Evolutionary conservation across 37 sponge, comb jelly and placozoan species (phyloP), one percentile per base, ranked within the genome.

Genomic region (Chondrosia reniformis): DNA sequence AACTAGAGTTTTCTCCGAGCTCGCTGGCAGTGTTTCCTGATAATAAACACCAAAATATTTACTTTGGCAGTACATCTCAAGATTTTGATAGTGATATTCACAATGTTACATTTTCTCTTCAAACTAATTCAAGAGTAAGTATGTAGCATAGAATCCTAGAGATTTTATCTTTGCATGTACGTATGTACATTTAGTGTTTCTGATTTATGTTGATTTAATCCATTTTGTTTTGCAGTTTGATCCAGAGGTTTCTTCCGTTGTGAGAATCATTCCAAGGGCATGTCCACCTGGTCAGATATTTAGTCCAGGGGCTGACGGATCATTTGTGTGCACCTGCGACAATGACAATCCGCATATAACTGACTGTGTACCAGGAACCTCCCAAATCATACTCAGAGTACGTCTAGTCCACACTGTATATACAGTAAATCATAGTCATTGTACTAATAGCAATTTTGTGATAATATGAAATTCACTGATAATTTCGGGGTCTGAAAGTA

Each of bases 201-300:
- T n/a, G n/a, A n/a, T n/a, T n/a, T n/a, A n/a, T n/a, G n/a, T n/a
- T n/a, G n/a, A n/a, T n/a, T n/a, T n/a, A n/a, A n/a, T 15, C 52
- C 52, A 15, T 49, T 49, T 49, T 10, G 10, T 49, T 15, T 49
- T 49, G 52, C 15, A 49, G 52, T 19, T 15, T 49, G 61, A 59
- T 13, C 7, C 17, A 7, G n/a, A 30, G 6, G 6, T 59, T 5
- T 7, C 17, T 30, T 6, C 7, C 28, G 61, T 30, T 7, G 17
- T 59, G 17, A 6, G 28, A 19, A 6, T 59, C 6, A 30, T 6
- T 30, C 56, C 59, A 27, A 31, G 17, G 8, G 62, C 55, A 13
- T 77, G 77, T 57, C 77, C 77, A 24, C 61, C 77, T 57, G 77
- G 77, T 7, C 54, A 36, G 24, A 40, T 55, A 3, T 55, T 77